Evolutionary conservation across 2,888 invertebrate species (phyloP).

Genomic region (Pammene fasciana): DNA sequence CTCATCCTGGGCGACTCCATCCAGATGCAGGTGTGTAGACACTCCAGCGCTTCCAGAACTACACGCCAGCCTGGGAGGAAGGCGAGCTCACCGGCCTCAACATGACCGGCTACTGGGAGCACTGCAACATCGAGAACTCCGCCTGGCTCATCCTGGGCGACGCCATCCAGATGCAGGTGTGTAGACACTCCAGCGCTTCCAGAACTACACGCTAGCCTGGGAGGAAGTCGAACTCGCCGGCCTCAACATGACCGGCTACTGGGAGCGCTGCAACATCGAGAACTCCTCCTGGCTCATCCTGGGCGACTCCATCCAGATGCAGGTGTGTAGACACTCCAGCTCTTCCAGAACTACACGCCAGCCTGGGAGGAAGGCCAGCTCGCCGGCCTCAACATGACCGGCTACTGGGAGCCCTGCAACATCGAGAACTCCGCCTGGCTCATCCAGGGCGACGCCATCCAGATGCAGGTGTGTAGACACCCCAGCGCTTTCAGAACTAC

Average conservation of each 20-base stretch:
- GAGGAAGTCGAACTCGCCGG: slow-evolving; percentile 71
- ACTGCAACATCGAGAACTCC: slow-evolving; percentile 70
- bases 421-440: slow-evolving; percentile 67
- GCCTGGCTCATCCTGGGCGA: slow-evolving; percentile 59
- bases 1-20: slow-evolving; percentile 56
- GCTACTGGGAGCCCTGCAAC: slow-evolving; percentile 70
- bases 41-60: slow-evolving; percentile 64
- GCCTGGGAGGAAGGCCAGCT: slow-evolving; percentile 68
- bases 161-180: slow-evolving; percentile 56
- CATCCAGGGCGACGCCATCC: slow-evolving; percentile 53
- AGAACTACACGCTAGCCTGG: slow-evolving; percentile 63
- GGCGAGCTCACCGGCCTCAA: slow-evolving; percentile 72
- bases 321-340: slow-evolving; percentile 58
- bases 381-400: slow-evolving; percentile 76
- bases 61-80: slow-evolving; percentile 63
- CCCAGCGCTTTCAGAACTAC: neutral
- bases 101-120: slow-evolving; percentile 73
- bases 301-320: slow-evolving; percentile 56
- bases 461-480: slow-evolving; percentile 54
- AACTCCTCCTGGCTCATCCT: slow-evolving; percentile 62
- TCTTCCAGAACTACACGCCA: slow-evolving; percentile 62
- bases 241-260: slow-evolving; percentile 75
- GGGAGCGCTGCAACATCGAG: slow-evolving; percentile 70
- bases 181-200: slow-evolving; percentile 59
- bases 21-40: slow-evolving; percentile 58